phyloP scores from a whole-genome alignment of 2,888 invertebrate genomes.

The Oscheius sp. region DNA sequence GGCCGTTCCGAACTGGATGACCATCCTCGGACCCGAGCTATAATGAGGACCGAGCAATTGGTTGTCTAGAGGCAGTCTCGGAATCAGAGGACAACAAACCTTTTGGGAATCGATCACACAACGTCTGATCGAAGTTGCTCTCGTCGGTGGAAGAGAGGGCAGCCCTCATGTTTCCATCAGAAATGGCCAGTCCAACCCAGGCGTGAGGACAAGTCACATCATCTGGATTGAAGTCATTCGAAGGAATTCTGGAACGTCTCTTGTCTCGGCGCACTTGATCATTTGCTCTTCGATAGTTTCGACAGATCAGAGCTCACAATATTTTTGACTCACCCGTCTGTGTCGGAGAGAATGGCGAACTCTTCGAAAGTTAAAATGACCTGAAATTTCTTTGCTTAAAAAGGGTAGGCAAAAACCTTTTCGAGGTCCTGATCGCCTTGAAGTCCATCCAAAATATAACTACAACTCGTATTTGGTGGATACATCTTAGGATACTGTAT shows the following conservation, averaged over 20 bases:
- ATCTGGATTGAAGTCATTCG: conserved; percentile 20
- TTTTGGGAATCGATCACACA: conserved; percentile 56
- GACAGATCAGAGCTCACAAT: too few relatives aligned
- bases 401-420: conserved; percentile 43
- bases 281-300: too few relatives aligned
- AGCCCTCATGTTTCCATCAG: conserved; percentile 59
- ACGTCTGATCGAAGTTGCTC: conserved; percentile 60
- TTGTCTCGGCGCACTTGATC: background rate
- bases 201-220: conserved; percentile 58
- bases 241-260: background rate
- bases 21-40: conserved; percentile 66
- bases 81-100: conserved; percentile 1
- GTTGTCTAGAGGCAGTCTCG: conserved; percentile 28
- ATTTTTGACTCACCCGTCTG: conserved; percentile 21
- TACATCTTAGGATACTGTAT: conserved; percentile 71
- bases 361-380: conserved; percentile 58
- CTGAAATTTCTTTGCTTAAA: background rate
- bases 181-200: conserved; percentile 61
- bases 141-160: conserved; percentile 58
- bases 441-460: conserved; percentile 80
- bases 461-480: conserved; percentile 72
- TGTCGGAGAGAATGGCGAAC: conserved; percentile 57
- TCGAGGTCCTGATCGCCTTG: conserved; percentile 78
- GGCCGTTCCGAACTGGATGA: conserved; percentile 71
- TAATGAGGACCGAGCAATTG: conserved; percentile 58